phyloP scores from a whole-genome alignment of 1,140 invertebrate genomes.

The Pseudomyrmex gracilis region DNA sequence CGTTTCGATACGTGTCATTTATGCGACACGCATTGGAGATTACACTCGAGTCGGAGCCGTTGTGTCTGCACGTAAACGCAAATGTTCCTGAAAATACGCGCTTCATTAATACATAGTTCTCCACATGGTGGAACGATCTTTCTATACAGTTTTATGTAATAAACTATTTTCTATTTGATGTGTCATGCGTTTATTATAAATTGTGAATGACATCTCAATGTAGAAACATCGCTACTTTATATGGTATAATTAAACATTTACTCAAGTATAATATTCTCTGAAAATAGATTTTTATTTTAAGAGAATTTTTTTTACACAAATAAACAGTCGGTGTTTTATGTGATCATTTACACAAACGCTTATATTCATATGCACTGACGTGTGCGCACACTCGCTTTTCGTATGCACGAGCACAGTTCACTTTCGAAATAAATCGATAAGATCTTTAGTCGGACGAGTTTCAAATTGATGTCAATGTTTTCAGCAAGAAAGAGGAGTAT shows the following conservation, averaged over 20 bases:
- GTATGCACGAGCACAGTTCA: conserved; percentile 65
- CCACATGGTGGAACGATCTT: not conserved
- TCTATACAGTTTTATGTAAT: not conserved
- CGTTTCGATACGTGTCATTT: conserved; percentile 60
- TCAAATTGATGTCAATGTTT: conserved; percentile 79
- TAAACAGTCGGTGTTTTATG: not conserved
- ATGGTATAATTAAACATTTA: not conserved
- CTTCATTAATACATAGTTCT: not conserved
- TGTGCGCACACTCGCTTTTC: conserved; percentile 34
- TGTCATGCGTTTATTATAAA: not conserved
- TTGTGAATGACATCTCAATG: not conserved
- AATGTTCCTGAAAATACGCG: not conserved
- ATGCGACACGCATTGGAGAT: conserved; percentile 58
- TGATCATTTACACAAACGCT: not conserved
- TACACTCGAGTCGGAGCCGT: not conserved
- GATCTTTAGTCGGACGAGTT: conserved; percentile 76
- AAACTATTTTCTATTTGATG: not conserved
- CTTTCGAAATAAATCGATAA: conserved; percentile 80
- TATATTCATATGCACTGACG: conserved; percentile 32
- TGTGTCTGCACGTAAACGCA: conserved; percentile 28
- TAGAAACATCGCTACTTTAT: no score
- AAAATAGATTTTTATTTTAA: no score
- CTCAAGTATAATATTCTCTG: not conserved
- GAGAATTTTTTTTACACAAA: not conserved
- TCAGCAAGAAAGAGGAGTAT: conserved; percentile 63